Percentiles rank a stretch among this genome's conserved stretches.
These are phyloP conservation scores for Zaprionus inermis DNA, from an alignment of 1,140 invertebrate species.

Conservation along the genomic window DNA sequence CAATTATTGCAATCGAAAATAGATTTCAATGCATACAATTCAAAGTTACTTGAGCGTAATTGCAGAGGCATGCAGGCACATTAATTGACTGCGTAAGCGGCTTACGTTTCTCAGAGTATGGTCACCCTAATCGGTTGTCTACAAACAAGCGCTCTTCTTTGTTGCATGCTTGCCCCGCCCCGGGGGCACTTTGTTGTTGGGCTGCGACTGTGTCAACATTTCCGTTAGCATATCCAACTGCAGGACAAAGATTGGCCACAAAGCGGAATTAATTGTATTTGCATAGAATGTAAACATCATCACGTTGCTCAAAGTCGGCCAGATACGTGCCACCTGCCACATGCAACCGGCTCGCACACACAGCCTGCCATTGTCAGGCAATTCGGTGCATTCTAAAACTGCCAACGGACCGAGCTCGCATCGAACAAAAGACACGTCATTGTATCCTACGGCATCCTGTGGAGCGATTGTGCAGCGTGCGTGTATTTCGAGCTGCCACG, in stretches of 20 bases:
- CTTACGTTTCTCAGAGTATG: not conserved
- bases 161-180: slow-evolving; percentile 20
- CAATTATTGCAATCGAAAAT: no score
- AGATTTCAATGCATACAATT: not conserved
- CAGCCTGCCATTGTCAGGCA: slow-evolving; percentile 30
- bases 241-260: slow-evolving; percentile 69
- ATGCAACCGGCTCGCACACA: not conserved
- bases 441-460: slow-evolving; percentile 76
- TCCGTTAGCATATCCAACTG: slow-evolving; percentile 50
- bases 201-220: slow-evolving; percentile 59
- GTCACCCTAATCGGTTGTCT: not conserved
- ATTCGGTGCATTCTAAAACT: slow-evolving; percentile 41
- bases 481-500: slow-evolving; percentile 61
- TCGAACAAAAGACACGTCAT: slow-evolving; percentile 51
- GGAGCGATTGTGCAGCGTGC: slow-evolving; percentile 57
- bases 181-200: not conserved
- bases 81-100: not conserved
- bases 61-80: not conserved
- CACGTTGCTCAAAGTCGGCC: slow-evolving; percentile 49
- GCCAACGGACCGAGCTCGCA: slow-evolving; percentile 25
- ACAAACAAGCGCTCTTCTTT: not conserved
- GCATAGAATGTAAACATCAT: slow-evolving; percentile 80
- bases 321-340: not conserved
- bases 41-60: not conserved
- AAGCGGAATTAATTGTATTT: slow-evolving; percentile 81